Evolutionary conservation across 1,140 invertebrate species (phyloP), one percentile per base, ranked within the genome.

Genomic region (Tetramorium alpestre): DNA sequence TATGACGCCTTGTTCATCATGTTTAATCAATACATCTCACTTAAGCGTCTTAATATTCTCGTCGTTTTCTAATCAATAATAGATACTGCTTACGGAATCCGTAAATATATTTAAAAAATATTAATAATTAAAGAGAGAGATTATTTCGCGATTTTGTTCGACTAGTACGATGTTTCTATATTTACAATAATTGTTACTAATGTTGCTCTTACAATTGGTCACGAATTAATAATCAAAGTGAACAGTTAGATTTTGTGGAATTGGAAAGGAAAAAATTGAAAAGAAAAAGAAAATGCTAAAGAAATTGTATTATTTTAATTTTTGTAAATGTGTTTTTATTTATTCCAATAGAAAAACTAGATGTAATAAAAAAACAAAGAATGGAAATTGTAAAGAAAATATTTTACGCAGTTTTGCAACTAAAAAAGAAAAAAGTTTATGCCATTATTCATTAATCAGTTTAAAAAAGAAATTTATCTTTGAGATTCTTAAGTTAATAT

Each of bases 11-110:
- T 56, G 33, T 56, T n/a, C n/a, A 56, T 70, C 62, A 3, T 54
- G 28, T 11, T 49, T 49, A 58, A 54, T 38, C 33, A 65, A 67
- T 65, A 73, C 33, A n/a, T 89, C 84, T 89, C 56, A 70, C 51
- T 89, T 65, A 80, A 70, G 28, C 13, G 4, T 10, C 11, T 18
- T 56, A 25, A 58, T 28, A 13, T 25, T 81, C 18, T 44, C 6
- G 5, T 72, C 56, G 13, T 22, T 77, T 64, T 22, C 2, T 67
- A 60, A 58, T 25, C 11, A 13, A 22, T 3, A 11, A 28, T 51
- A 28, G 10, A 11, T 4, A 6, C 3, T 49, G 7, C 6, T 44
- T 16, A 76, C 8, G 5, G 18, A 73, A 56, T 22, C 0, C 11
- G 4, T 41, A 41, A 38, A 16, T 76, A 60, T 60, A 10, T 62